Conservation (phyloP, 2,113 vertebrate species). For the Hassar affinis region DNA sequence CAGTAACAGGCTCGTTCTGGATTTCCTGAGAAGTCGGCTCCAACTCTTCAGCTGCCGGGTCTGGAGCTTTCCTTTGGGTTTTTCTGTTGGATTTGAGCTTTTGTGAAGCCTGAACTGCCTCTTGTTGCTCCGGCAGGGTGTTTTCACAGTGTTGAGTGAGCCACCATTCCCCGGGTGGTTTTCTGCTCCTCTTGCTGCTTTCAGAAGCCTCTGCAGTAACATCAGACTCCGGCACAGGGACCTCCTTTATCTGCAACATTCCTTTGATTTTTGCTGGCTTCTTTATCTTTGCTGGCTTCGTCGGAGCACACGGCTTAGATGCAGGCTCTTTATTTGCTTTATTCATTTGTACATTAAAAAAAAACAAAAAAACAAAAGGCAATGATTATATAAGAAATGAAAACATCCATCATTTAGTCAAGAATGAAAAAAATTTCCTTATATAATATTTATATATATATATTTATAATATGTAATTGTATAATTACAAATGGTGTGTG, state of each 20-base stretch:
- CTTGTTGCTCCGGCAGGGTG: slow-evolving; percentile 6
- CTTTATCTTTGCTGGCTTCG: slow-evolving; percentile 1
- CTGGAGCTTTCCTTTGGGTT: slow-evolving; percentile 24
- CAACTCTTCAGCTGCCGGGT: neutral
- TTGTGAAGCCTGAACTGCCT: slow-evolving; percentile 27
- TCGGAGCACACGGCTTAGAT: neutral
- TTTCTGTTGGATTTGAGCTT: slow-evolving; percentile 36
- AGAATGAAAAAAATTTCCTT: neutral
- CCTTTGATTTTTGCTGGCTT: slow-evolving; percentile 2
- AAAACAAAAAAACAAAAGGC: neutral
- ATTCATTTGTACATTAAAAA: neutral
- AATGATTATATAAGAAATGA: neutral
- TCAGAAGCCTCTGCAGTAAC: slow-evolving; percentile 27
- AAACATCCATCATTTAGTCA: neutral
- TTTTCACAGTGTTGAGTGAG: slow-evolving; percentile 9
- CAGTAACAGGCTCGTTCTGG: slow-evolving; percentile 3
- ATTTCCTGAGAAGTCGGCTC: neutral
- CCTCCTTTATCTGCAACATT: slow-evolving; percentile 3
- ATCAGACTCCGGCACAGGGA: slow-evolving; percentile 6
- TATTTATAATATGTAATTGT: too few species aligned
- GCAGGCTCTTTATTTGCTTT: slow-evolving; percentile 2
- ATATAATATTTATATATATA: too few species aligned
- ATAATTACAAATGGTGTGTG: neutral
- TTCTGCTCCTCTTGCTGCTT: slow-evolving; percentile 58
- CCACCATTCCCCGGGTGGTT: slow-evolving; percentile 63